Evolutionary conservation across 2,113 vertebrate species (phyloP).

Genomic region (Sorex araneus): DNA sequence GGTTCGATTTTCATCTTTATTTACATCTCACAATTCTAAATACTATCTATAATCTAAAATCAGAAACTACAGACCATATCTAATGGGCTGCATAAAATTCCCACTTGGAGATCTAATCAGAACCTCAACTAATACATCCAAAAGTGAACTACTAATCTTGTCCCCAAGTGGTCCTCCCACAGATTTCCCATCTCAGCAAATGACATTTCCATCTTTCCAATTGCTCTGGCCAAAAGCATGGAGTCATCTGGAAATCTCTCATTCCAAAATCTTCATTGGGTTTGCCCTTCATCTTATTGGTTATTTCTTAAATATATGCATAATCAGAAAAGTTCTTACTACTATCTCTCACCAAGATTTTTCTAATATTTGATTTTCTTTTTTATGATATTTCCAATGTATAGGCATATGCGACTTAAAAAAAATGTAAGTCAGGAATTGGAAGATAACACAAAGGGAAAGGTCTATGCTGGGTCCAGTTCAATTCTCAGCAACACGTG

Average conservation of each 20-base stretch:
- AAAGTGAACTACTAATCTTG: slow-evolving; percentile 30
- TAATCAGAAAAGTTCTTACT: neutral
- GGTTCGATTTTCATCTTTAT: neutral
- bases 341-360: neutral
- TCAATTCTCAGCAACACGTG: too few relatives aligned
- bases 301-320: neutral
- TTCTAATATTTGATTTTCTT: neutral
- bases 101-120: slow-evolving; percentile 27
- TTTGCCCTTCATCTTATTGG: neutral
- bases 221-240: slow-evolving; percentile 44
- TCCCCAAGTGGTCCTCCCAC: slow-evolving; percentile 60
- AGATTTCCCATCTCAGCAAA: slow-evolving; percentile 69
- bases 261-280: neutral
- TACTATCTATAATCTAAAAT: neutral
- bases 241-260: neutral
- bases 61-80: neutral
- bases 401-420: too few relatives aligned
- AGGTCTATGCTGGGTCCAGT: too few relatives aligned
- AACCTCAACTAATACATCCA: slow-evolving; percentile 18
- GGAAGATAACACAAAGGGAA: too few relatives aligned
- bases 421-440: neutral
- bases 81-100: neutral
- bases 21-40: slow-evolving; percentile 4
- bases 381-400: neutral
- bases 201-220: slow-evolving; percentile 60